phyloP scores from a whole-genome alignment of 2,797 vertebrate genomes.

The Macroramphosus scolopax region DNA sequence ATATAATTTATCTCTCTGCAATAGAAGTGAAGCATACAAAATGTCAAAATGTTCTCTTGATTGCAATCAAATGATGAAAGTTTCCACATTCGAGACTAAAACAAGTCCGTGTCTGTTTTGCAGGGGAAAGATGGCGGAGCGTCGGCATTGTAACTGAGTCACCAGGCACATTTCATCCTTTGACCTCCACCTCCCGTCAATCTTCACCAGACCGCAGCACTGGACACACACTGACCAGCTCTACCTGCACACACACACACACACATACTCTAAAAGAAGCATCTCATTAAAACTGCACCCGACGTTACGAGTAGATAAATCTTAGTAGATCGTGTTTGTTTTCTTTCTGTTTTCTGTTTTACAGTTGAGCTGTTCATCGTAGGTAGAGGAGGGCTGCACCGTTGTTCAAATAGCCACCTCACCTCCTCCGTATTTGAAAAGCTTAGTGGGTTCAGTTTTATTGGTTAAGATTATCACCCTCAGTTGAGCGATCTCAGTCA shows the following conservation, averaged over 20 bases:
- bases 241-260: constrained; percentile 39
- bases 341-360: constrained; percentile 12
- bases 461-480: constrained; percentile 38
- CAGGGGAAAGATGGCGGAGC: constrained; percentile 66
- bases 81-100: too few relatives aligned
- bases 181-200: constrained; percentile 12
- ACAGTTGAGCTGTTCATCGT: constrained; percentile 30
- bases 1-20: too few relatives aligned
- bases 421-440: constrained; percentile 36
- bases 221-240: constrained; percentile 43
- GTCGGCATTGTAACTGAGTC: constrained; percentile 67
- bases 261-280: constrained; percentile 6
- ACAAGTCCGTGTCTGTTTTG: constrained; percentile 38
- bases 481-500: constrained; percentile 41
- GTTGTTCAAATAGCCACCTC: constrained; percentile 22
- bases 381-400: constrained; percentile 34
- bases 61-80: not conserved
- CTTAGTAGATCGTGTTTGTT: constrained; percentile 29
- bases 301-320: constrained; percentile 31
- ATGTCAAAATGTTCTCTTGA: not conserved
- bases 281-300: constrained; percentile 38
- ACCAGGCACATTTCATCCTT: constrained; percentile 22
- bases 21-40: too few relatives aligned
- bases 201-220: constrained; percentile 24
- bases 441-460: constrained; percentile 23